Evolutionary conservation across 2,113 vertebrate species (phyloP).

Genomic region (Hippocampus guttulatus): DNA sequence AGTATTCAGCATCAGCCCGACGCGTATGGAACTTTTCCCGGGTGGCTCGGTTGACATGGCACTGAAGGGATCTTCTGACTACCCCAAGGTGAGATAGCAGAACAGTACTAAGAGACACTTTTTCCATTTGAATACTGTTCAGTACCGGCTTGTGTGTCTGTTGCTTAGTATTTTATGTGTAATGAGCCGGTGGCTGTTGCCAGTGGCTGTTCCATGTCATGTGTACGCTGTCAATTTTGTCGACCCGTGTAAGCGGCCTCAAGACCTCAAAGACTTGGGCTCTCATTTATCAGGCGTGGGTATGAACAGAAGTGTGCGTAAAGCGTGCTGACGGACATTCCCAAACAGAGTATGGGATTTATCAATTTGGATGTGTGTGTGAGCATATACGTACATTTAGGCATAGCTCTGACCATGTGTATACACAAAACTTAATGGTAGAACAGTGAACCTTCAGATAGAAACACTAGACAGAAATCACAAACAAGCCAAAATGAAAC

Average conservation of each 20-base stretch:
- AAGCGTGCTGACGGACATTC: no score
- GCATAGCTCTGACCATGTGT: no score
- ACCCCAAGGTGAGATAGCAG: slow-evolving; percentile 67
- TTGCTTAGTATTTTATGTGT: neutral
- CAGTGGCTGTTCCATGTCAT: neutral
- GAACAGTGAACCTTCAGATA: no score
- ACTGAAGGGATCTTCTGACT: slow-evolving; percentile 72
- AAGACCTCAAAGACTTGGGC: neutral
- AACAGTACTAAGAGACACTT: neutral
- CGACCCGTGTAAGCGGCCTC: neutral
- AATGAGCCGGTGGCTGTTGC: neutral
- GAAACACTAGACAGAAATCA: no score
- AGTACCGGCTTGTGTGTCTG: neutral
- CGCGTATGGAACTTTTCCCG: slow-evolving; percentile 70
- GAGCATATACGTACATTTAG: no score
- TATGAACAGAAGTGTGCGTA: no score
- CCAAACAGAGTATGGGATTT: no score
- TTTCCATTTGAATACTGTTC: no score
- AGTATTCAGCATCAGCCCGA: slow-evolving; percentile 72
- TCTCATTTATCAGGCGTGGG: no score
- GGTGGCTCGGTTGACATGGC: slow-evolving; percentile 71
- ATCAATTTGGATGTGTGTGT: no score
- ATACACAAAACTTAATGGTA: no score
- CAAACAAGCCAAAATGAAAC: no score
- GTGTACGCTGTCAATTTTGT: neutral